Evolutionary conservation across 2,888 invertebrate genomes (phyloP), one percentile per base, ranked within the genome.

Genomic region (Colostygia pectinataria): DNA sequence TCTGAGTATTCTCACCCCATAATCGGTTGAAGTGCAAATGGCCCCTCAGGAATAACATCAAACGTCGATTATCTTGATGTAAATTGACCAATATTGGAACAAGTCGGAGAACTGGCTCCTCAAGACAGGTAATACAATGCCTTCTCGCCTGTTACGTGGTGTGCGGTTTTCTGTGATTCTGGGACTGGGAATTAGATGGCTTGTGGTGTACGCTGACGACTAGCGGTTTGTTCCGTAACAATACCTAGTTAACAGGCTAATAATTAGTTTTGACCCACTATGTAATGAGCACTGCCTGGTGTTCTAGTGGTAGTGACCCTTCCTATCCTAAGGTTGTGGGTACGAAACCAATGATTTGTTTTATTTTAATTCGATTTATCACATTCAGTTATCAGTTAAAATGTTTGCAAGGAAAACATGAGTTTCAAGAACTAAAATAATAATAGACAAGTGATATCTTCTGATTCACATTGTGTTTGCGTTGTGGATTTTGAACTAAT

Each of bases 61-160:
- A 67, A 61, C 52, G 66, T 56, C 61, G 62, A 72, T 71, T 71
- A 71, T 61, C 64, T 52, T 39, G 47, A 53, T 57, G 51, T 63
- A 59, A 63, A 65, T 65, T 51, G 61, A 53, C 60, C 59, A 67
- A 71, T 71, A 67, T 71, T 67, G 58, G 59, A 51, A 61, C 39
- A 65, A 55, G 59, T 28, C 14, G 14, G 1, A 18, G 23, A 6
- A 4, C 23, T 18, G 15, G 29, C 14, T 34, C 25, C 27, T 34
- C 39, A 32, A 31, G 34, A 28, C 10, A 29, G 28, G 18, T 29
- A 28, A 9, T 34, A 20, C 28, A 29, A 43, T 41, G 51, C 12
- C 41, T 13, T n/a, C 20, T 37, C 23, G 23, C 4, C 18, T 43
- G 44, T 37, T 28, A 25, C 27, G 46, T 40, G 20, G 33, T 18